These are phyloP conservation scores for Neogale vison DNA, from an alignment of 2,113 vertebrate species.

Conservation along the genomic window DNA sequence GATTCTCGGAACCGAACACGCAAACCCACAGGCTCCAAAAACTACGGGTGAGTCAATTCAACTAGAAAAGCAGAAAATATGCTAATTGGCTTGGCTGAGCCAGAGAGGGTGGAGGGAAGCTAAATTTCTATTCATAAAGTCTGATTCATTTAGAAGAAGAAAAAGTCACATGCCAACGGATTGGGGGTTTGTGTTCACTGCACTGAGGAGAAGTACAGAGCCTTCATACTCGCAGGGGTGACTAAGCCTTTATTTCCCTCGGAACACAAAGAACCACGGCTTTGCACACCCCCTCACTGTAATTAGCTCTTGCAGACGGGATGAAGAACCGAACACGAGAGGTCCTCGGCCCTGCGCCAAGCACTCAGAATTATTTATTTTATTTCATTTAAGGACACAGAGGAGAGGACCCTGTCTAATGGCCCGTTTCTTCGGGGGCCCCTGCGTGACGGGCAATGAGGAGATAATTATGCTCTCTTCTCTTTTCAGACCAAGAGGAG, in stretches of 20 bases:
- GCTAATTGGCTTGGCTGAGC: neutral
- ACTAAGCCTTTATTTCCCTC: conserved; percentile 52
- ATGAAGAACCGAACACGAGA: neutral
- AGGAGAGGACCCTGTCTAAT: neutral
- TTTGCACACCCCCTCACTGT: neutral
- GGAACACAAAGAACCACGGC: conserved; percentile 27
- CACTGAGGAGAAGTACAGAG: neutral
- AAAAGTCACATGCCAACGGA: conserved; percentile 36
- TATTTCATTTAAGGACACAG: conserved; percentile 49
- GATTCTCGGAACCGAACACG: neutral
- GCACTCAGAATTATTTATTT: conserved; percentile 46
- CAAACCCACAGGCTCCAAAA: neutral
- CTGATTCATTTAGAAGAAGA: conserved; percentile 57
- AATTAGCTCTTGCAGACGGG: conserved; percentile 44
- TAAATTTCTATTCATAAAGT: conserved; percentile 50
- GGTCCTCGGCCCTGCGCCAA: conserved; percentile 35
- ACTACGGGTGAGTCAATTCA: neutral
- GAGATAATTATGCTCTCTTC: neutral
- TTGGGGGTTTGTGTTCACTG: conserved; percentile 38
- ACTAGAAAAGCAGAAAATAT: conserved; percentile 46
- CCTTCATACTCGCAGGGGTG: neutral
- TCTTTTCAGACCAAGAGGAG: neutral
- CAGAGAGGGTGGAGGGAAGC: neutral
- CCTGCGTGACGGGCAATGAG: neutral
- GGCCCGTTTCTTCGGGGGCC: neutral